Base-by-base conservation (phyloP, 1,140 invertebrate genomes). In the Aphelinus certus region DNA sequence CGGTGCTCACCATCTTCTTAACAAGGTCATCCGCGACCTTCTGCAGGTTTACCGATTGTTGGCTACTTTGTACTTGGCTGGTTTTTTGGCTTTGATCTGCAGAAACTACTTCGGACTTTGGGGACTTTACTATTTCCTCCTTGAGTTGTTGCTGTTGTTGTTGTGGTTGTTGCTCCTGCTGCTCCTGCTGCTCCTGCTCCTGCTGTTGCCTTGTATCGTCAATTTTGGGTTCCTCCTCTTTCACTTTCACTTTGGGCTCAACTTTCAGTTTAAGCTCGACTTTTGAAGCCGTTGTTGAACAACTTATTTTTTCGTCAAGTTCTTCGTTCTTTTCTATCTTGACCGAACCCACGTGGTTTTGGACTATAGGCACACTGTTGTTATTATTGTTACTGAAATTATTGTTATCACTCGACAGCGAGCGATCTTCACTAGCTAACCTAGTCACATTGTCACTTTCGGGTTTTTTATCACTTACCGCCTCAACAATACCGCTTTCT, bases 331-430 rank as follows among this genome's bases (percentile, higher is more conserved):
- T 83, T 53, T 83, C 82, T 4, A 80, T 76, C 60, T 58, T 81
- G 82, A 83, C 71, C 76, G 80, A 82, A 85, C 79, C 80, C 80
- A 86, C 78, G 78, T 87, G 84, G 84, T 87, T 87, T 81, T 84
- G 82, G 78, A 85, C 81, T 82, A 86, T 82, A 84, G 85, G 83
- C 84, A 86, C 85, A 83, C 83, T 80, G 79, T 85, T 86, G 68
- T 82, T 84, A 79, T 82, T 85, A 82, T 81, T 86, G 76, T 78
- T 73, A 76, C 73, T 78, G 51, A 26, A 26, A 51, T 58, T 70
- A 56, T 53, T 74, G 46, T 56, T 74, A 64, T 43, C 48, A 49
- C 9, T 67, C 76, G 76, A 80, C 9, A 6, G 46, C 46, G 48
- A 45, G 45, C 47, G 3, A 76, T 84, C 82, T 5, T 84, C 81